phyloP scores from a whole-genome alignment of 2,113 vertebrate species.

The Megalops atlanticus region DNA sequence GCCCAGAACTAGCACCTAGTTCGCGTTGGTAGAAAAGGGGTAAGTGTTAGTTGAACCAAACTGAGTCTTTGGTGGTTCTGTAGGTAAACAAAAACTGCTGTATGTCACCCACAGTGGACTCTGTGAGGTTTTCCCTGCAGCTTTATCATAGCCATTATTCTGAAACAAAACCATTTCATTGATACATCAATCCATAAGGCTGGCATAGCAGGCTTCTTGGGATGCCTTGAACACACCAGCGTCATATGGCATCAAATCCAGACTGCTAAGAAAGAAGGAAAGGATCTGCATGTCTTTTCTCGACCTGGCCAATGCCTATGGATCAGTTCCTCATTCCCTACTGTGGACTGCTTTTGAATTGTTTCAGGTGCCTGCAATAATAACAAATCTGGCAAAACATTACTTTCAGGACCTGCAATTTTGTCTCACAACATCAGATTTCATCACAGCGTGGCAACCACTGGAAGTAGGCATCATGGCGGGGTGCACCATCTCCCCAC shows the following conservation, averaged over 20 bases:
- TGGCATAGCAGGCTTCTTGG: constrained; percentile 20
- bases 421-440: background rate
- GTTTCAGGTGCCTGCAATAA: background rate
- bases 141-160: no score
- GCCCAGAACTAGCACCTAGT: no score
- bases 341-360: constrained; percentile 19
- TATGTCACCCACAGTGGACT: no score
- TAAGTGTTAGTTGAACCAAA: no score
- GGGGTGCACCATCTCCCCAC: constrained; percentile 16
- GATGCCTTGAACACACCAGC: constrained; percentile 24
- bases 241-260: constrained; percentile 26
- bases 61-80: no score
- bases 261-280: constrained; percentile 20
- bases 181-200: constrained; percentile 28
- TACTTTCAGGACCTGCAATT: constrained; percentile 20
- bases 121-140: no score
- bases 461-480: constrained; percentile 24
- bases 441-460: constrained; percentile 11
- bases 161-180: constrained; percentile 25
- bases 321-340: constrained; percentile 20
- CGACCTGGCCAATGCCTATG: constrained; percentile 23
- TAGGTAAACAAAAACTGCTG: no score
- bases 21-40: no score
- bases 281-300: constrained; percentile 28
- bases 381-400: constrained; percentile 18